A percentile compares a stretch with the other conserved stretches of the same genome.
Evolutionary conservation across 2,797 vertebrate species (phyloP).

Genomic region (Cephalopachus bancanus): DNA sequence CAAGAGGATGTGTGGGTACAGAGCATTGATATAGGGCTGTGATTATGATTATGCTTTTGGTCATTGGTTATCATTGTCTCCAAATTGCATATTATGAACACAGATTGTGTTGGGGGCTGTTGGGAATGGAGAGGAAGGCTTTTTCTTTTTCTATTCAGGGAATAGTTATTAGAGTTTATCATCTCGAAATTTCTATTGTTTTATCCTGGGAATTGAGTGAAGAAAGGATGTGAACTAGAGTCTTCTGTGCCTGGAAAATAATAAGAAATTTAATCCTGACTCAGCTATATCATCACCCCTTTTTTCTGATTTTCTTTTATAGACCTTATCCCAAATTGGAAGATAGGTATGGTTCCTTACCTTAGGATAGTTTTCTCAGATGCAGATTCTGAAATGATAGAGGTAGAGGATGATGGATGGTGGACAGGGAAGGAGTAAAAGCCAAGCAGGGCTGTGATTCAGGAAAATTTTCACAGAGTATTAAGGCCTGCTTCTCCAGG

Average conservation of each 20-base stretch:
- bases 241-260: neutral
- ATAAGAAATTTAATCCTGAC: neutral
- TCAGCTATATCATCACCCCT: neutral
- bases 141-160: constrained; percentile 60
- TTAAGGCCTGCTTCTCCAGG: neutral
- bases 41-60: constrained; percentile 68
- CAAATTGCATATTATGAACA: constrained; percentile 65
- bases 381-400: neutral
- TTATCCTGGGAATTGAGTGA: neutral
- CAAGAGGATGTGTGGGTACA: constrained; percentile 61
- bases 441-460: neutral
- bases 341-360: neutral
- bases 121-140: neutral
- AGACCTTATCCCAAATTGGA: neutral
- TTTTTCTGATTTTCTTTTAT: neutral
- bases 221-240: neutral
- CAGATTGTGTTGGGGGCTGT: constrained; percentile 41
- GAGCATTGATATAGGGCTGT: neutral
- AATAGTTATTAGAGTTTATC: constrained; percentile 45
- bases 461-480: neutral
- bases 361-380: neutral
- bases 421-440: neutral
- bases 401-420: neutral
- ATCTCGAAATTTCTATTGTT: neutral
- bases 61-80: constrained; percentile 46